phyloP scores from a whole-genome alignment of 2,888 invertebrate genomes.

The Scelioninae gen. 1 region DNA sequence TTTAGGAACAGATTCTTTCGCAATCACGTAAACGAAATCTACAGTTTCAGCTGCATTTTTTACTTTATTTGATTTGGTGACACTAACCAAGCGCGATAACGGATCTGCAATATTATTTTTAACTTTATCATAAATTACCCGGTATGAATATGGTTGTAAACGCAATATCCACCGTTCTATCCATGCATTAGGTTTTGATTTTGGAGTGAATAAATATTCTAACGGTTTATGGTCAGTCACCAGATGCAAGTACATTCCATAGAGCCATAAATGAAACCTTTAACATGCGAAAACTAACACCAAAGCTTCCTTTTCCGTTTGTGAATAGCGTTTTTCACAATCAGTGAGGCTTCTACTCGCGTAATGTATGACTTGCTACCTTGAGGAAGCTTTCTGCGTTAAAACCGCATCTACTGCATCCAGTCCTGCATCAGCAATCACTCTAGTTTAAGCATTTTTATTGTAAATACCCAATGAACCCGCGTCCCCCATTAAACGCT shows the following conservation, averaged over 20 bases:
- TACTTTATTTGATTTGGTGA: no score
- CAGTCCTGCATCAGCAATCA: constrained; percentile 80
- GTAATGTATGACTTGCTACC: constrained; percentile 79
- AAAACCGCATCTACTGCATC: constrained; percentile 77
- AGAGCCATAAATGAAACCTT: constrained; percentile 74
- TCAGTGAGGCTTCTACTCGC: constrained; percentile 79
- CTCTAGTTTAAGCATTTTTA: constrained; percentile 73
- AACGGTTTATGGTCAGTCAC: constrained; percentile 76
- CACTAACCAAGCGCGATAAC: constrained; percentile 61
- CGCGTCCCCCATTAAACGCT: constrained; percentile 45
- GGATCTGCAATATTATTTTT: constrained; percentile 76
- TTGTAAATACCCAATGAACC: constrained; percentile 76
- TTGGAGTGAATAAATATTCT: constrained; percentile 71
- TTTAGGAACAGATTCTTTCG: no score
- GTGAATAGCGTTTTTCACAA: constrained; percentile 75
- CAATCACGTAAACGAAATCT: no score
- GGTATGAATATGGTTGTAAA: constrained; percentile 65
- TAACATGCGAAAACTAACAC: constrained; percentile 68
- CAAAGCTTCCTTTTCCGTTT: constrained; percentile 72
- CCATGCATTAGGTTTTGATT: constrained; percentile 64
- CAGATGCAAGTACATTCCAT: not conserved
- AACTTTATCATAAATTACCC: constrained; percentile 71
- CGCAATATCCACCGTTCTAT: constrained; percentile 76
- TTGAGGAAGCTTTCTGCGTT: constrained; percentile 72
- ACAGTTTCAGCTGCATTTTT: no score